Base-by-base conservation (phyloP, 1,140 invertebrate species). In the Sinella curviseta region DNA sequence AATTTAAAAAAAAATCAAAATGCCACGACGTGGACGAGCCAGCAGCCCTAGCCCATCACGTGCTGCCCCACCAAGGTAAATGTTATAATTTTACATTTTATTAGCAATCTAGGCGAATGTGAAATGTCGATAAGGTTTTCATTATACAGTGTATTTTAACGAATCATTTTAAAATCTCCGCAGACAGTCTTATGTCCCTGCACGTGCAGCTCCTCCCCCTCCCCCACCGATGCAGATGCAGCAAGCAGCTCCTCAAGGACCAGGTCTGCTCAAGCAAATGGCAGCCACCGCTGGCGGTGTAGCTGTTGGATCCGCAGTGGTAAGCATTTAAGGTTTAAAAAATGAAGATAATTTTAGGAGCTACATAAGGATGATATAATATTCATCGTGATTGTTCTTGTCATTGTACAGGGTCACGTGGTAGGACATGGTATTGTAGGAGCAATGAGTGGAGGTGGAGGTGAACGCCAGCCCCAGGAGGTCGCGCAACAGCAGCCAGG, bases 271-370 rank as follows among this genome's bases (percentile, higher is more conserved):
- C 84, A 91, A 90, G 73, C 94, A 97, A 88, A 97, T 97, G 94
- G 95, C 94, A 78, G 94, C 94, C 0, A 96, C 94, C 14, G 94
- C 94, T 84, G 94, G 94, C 77, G 94, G 94, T 84, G 94, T 96
- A 33, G 94, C 94, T 54, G 91, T 96, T 73, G 94, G 94, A 84
- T 94, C 93, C 0, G 93, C 94, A 55, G 91, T 96, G 82, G 90
- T 90, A 86, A 85, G 89, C 89, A 65, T 14, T 65, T 48, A 48
- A 20, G 8, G 20, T 48, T 17, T 65, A 4, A 70, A 70, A 31
- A 70, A 70, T 30, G 26, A 14, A 14, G 31, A 16, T 12, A 31
- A 60, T 60, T 26, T 31, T 33, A 33, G 65, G 8, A 70, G 65
- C 12, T 70, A 12, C 65, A 70, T n/a, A n/a, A n/a, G 20, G 20